These are phyloP conservation scores for Muscicapa adusta DNA, from an alignment of 2,113 vertebrate species.

Conservation along the genomic window DNA sequence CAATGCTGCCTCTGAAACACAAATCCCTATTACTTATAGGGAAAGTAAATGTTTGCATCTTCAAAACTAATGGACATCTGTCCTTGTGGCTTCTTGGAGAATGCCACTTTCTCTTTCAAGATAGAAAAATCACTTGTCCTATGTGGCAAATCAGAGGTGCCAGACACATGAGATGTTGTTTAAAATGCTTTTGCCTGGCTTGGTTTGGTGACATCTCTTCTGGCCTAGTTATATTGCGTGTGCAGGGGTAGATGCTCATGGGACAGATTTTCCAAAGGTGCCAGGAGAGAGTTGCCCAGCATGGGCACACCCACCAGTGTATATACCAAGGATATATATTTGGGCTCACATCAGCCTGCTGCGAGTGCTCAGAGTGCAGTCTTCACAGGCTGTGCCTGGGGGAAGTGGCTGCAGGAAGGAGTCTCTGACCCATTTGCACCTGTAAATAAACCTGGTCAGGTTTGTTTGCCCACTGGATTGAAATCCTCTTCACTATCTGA, in stretches of 20 bases:
- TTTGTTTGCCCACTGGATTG: not conserved
- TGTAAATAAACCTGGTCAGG: not conserved
- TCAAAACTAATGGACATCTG: not conserved
- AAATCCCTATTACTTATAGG: not conserved
- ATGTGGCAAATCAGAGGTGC: not conserved
- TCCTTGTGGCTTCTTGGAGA: not conserved
- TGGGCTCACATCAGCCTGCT: not conserved
- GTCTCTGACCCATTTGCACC: not conserved
- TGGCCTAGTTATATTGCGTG: not conserved
- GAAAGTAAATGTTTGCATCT: not conserved
- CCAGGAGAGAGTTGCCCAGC: not conserved
- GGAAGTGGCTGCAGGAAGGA: not conserved
- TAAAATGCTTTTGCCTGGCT: not conserved
- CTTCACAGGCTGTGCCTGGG: not conserved
- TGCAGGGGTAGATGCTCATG: not conserved
- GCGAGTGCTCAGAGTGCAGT: rapidly evolving
- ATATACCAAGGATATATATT: not conserved
- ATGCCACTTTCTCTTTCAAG: not conserved
- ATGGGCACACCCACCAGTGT: rapidly evolving
- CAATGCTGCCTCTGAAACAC: not conserved
- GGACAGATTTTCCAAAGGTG: not conserved
- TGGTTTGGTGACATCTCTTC: not conserved
- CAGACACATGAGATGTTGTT: not conserved
- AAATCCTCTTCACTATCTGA: not conserved
- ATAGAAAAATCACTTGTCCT: not conserved